phyloP scores from a whole-genome alignment of 2,888 invertebrate species.

The Polylopha cassiicola region DNA sequence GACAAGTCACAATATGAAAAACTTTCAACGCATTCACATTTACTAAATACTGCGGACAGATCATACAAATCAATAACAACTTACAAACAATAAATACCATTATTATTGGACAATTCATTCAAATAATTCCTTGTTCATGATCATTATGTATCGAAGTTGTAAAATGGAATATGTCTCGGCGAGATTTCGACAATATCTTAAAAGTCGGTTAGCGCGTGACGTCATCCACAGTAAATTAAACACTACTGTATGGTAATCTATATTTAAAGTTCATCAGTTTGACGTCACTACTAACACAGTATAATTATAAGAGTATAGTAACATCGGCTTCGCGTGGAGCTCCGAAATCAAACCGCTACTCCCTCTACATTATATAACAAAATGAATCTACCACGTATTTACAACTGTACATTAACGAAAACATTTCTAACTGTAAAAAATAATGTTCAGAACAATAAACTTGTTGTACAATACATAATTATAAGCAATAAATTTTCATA shows the following conservation, averaged over 20 bases:
- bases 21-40: slow-evolving; percentile 62
- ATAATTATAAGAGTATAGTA: too few species aligned
- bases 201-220: neutral
- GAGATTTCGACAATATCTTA: slow-evolving; percentile 18
- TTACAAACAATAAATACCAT: slow-evolving; percentile 71
- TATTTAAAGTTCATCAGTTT: too few species aligned
- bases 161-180: slow-evolving; percentile 36
- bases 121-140: slow-evolving; percentile 57
- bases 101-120: slow-evolving; percentile 68
- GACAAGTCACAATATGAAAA: slow-evolving; percentile 74
- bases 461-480: slow-evolving; percentile 38
- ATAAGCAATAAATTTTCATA: slow-evolving; percentile 62
- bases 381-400: slow-evolving; percentile 61
- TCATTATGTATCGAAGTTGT: slow-evolving; percentile 42
- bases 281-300: too few species aligned
- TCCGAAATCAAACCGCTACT: slow-evolving; percentile 15
- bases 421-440: slow-evolving; percentile 64
- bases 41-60: slow-evolving; percentile 64
- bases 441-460: slow-evolving; percentile 69
- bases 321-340: too few species aligned
- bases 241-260: too few species aligned
- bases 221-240: too few species aligned
- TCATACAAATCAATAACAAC: slow-evolving; percentile 70
- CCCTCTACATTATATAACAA: slow-evolving; percentile 39
- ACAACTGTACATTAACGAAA: slow-evolving; percentile 75